Base-by-base conservation (phyloP, 2,113 vertebrate genomes). In the Lepus timidus region DNA sequence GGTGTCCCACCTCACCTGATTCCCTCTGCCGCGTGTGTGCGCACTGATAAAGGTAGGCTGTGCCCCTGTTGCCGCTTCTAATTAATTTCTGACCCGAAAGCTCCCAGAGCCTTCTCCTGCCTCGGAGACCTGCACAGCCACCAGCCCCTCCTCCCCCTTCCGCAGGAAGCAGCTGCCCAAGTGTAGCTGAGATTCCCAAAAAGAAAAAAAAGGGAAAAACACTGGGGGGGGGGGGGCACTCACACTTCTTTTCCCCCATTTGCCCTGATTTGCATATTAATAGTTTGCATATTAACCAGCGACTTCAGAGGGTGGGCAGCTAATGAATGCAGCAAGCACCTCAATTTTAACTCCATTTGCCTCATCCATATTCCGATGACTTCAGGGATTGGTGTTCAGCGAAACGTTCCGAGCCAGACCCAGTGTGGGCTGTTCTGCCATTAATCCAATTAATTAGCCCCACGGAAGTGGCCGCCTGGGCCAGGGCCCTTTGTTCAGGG, bases 361-460 rank as follows among this genome's bases (percentile, higher is more conserved):
- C 99, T 99, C 99, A 99, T 99, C 99, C 98, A 99, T 99, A 99
- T 99, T 99, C 99, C 99, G 98, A 97, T 97, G 97, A 98, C 99
- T 98, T 99, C 97, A 86, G 99, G 99, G 99, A 99, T 97, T 97
- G 98, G 98, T 98, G 98, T 98, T 99, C 98, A 97, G 98, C 98
- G 98, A 99, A 99, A 99, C 97, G 98, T 99, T 98, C 98, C 97
- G 97, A 98, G 98, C 98, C 98, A 98, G 98, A 98, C 98, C 98
- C 98, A 98, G 99, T 99, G 99, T 98, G 98, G 98, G 98, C 98
- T 98, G 98, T 98, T 99, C 98, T 98, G 98, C 99, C 99, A 99
- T 99, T 99, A 99, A 99, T 99, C 99, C 99, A 99, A 99, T 99
- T 99, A 99, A 99, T 99, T 99, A 99, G 98, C 98, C 98, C 98